Evolutionary conservation across 2,888 invertebrate species (phyloP).

Genomic region (Volucella bombylans): DNA sequence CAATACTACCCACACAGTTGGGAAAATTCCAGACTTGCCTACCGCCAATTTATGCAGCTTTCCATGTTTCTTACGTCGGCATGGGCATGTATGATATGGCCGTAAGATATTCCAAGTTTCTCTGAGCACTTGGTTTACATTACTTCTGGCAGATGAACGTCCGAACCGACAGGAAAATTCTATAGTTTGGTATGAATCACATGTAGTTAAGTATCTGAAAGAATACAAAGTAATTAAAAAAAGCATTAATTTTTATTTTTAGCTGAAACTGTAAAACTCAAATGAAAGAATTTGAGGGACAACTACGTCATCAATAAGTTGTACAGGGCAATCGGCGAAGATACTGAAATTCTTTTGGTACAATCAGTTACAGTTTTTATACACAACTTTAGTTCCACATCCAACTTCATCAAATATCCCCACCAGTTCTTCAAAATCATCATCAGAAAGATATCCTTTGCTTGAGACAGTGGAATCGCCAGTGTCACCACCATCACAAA

Average conservation of each 20-base stretch:
- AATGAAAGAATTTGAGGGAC: slow-evolving; percentile 13
- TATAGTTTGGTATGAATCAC: too few relatives aligned
- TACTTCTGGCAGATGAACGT: too few relatives aligned
- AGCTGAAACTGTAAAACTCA: too few relatives aligned
- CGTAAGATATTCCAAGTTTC: too few relatives aligned
- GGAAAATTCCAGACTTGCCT: slow-evolving; percentile 26
- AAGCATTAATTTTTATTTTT: too few relatives aligned
- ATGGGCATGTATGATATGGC: too few relatives aligned
- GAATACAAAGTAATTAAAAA: slow-evolving; percentile 12
- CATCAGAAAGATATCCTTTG: too few relatives aligned
- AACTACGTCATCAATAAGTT: slow-evolving; percentile 7
- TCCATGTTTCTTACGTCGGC: slow-evolving; percentile 33
- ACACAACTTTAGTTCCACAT: slow-evolving; percentile 9
- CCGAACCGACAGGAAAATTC: too few relatives aligned
- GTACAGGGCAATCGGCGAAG: not conserved
- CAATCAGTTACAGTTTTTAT: slow-evolving; percentile 12
- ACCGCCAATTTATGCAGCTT: slow-evolving; percentile 13
- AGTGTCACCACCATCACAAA: too few relatives aligned
- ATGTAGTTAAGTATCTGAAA: slow-evolving; percentile 27
- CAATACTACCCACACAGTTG: too few relatives aligned
- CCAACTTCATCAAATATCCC: not conserved
- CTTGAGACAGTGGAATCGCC: too few relatives aligned
- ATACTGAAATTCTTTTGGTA: slow-evolving; percentile 21
- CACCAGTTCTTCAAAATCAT: not conserved
- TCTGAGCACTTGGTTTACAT: too few relatives aligned